Evolutionary conservation across 2,888 invertebrate genomes (phyloP).

Genomic region (Andrena praecox): DNA sequence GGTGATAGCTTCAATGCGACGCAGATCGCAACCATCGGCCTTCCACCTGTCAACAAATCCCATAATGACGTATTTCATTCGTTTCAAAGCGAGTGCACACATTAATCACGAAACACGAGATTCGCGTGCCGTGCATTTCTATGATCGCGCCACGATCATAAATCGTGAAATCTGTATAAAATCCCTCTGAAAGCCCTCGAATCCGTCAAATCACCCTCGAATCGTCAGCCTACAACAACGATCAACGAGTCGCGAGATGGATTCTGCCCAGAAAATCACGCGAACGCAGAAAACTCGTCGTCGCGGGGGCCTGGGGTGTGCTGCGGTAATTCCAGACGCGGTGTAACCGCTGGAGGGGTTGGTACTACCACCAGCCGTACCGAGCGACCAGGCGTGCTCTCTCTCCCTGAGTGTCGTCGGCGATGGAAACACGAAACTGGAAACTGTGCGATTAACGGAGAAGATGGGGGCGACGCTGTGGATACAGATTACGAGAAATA

Average conservation of each 20-base stretch:
- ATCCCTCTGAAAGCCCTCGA: no score
- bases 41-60: no score
- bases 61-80: no score
- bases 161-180: no score
- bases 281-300: slow-evolving; percentile 6
- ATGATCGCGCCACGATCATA: no score
- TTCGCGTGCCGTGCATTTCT: no score
- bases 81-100: no score
- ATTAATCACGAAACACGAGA: no score
- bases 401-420: slow-evolving; percentile 48
- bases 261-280: slow-evolving; percentile 29
- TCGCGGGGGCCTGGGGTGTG: slow-evolving; percentile 29
- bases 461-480: slow-evolving; percentile 3
- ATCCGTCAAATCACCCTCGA: neutral
- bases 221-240: neutral
- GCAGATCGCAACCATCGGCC: no score
- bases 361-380: slow-evolving; percentile 41
- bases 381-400: slow-evolving; percentile 42
- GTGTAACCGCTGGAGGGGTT: slow-evolving; percentile 55
- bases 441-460: slow-evolving; percentile 62
- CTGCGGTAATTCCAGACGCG: slow-evolving; percentile 65
- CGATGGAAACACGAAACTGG: slow-evolving; percentile 62
- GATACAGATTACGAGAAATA: slow-evolving; percentile 42
- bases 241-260: neutral
- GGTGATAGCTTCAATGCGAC: no score